These are phyloP conservation scores for Malacoraja senta DNA, from an alignment of 2,797 vertebrate species.

Conservation along the genomic window DNA sequence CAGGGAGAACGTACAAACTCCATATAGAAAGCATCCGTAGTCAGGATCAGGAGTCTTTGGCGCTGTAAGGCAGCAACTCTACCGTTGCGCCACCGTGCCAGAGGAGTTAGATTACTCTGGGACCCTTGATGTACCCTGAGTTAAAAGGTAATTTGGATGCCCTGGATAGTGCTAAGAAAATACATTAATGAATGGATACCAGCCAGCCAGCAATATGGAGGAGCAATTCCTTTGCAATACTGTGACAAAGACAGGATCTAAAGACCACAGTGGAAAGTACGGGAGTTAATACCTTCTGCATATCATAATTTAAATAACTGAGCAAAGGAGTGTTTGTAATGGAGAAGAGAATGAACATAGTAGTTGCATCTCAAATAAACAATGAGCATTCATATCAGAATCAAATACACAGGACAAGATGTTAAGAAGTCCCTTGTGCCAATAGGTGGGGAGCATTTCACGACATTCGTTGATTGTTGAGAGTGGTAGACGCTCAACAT, in stretches of 20 bases:
- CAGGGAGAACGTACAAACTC: no score
- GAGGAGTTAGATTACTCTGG: neutral
- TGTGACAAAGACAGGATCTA: neutral
- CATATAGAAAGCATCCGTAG: no score
- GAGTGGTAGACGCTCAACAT: no score
- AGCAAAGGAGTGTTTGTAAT: neutral
- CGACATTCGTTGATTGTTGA: no score
- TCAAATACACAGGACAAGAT: no score
- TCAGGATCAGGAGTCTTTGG: no score
- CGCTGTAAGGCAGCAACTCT: no score
- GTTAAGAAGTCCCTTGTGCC: no score
- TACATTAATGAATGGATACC: neutral
- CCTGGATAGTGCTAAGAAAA: neutral
- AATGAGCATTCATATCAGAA: neutral
- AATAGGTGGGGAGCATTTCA: no score
- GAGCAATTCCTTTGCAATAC: neutral
- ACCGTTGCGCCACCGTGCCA: no score
- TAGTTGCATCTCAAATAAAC: neutral
- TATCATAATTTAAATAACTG: neutral
- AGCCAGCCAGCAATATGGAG: neutral
- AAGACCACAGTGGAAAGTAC: neutral
- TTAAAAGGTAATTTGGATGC: neutral
- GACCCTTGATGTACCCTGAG: neutral
- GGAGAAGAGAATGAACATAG: neutral
- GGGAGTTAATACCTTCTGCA: neutral